phyloP scores from a whole-genome alignment of 2,888 invertebrate species.

The Drosophila bunnanda region DNA sequence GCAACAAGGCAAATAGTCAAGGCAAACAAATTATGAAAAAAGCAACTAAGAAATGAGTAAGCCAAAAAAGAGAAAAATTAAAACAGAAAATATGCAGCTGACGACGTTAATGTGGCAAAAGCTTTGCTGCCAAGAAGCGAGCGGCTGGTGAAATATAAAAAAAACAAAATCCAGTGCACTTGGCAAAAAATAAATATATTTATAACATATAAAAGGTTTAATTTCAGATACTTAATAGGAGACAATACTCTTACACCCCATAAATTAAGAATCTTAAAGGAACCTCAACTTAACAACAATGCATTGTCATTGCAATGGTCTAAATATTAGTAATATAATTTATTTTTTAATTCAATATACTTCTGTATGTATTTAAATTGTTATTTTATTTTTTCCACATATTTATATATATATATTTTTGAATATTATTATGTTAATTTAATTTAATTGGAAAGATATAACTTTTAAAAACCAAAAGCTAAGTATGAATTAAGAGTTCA shows the following conservation, averaged over 20 bases:
- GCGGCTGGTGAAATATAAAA: constrained; percentile 7
- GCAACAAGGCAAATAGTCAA: constrained; percentile 65
- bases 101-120: constrained; percentile 67
- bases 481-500: background rate
- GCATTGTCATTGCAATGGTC: too few relatives aligned
- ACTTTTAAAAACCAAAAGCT: background rate
- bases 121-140: constrained; percentile 35
- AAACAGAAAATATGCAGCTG: constrained; percentile 43
- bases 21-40: constrained; percentile 51
- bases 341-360: too few relatives aligned
- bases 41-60: constrained; percentile 64
- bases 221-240: too few relatives aligned
- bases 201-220: too few relatives aligned
- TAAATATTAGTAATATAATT: too few relatives aligned
- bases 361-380: too few relatives aligned
- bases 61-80: constrained; percentile 44
- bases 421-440: too few relatives aligned
- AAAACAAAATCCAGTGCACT: constrained; percentile 18
- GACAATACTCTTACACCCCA: background rate
- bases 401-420: background rate
- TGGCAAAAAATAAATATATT: background rate
- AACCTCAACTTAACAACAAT: too few relatives aligned
- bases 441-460: background rate
- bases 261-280: too few relatives aligned
- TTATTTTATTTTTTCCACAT: rapidly evolving